Conservation (phyloP, 2,888 invertebrate species). For the Philopedon plagiatum region DNA sequence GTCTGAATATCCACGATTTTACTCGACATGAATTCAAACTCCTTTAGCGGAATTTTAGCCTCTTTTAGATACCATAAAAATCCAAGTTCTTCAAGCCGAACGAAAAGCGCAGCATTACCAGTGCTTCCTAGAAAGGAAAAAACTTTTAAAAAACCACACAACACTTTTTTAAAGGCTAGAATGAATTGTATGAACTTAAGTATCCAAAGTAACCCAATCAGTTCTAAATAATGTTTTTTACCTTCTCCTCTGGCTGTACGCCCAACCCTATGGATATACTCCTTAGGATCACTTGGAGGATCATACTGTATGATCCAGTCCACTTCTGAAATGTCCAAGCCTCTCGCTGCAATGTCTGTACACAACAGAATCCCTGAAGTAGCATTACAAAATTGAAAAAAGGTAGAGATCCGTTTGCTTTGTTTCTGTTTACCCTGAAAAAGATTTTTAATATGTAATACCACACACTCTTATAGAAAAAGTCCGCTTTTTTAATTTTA, state of each 20-base stretch:
- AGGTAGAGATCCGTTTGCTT: slow-evolving; percentile 95
- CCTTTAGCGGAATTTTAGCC: slow-evolving; percentile 94
- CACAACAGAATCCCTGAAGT: slow-evolving; percentile 93
- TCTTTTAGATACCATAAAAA: slow-evolving; percentile 95
- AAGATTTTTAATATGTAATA: too few species aligned
- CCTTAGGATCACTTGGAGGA: slow-evolving; percentile 99
- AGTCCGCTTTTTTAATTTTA: neutral
- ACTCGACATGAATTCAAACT: slow-evolving; percentile 97
- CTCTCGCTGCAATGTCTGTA: slow-evolving; percentile 98
- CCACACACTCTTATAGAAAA: too few species aligned
- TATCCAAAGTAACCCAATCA: too few species aligned
- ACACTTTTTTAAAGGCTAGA: too few species aligned
- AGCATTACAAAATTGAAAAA: slow-evolving; percentile 98
- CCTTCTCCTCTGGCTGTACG: slow-evolving; percentile 97
- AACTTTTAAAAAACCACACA: too few species aligned
- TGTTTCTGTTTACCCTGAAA: slow-evolving; percentile 98
- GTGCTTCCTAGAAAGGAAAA: slow-evolving; percentile 71
- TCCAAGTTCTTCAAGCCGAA: slow-evolving; percentile 95
- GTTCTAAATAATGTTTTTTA: too few species aligned
- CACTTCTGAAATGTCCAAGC: slow-evolving; percentile 95
- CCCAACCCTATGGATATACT: slow-evolving; percentile 90
- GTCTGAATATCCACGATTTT: slow-evolving; percentile 97
- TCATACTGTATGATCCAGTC: slow-evolving; percentile 99
- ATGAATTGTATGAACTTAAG: too few species aligned
- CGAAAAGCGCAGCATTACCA: slow-evolving; percentile 93